phyloP scores from a whole-genome alignment of 2,797 vertebrate genomes.

The Gambelia wislizenii region DNA sequence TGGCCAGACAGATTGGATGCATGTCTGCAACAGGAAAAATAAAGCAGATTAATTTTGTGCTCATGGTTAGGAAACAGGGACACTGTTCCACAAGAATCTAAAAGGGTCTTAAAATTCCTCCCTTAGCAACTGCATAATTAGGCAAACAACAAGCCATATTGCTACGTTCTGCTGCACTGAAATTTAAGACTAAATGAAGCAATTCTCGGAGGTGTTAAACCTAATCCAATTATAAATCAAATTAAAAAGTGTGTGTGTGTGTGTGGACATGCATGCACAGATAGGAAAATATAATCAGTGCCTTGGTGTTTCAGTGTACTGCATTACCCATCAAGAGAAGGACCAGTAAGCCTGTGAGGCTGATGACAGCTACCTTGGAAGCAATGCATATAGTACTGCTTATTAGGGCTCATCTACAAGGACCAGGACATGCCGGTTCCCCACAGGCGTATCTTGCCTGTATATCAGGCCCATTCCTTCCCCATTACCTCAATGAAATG shows the following conservation, averaged over 20 bases:
- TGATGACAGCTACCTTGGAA: no score
- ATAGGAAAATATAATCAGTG: background rate
- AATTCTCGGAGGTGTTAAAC: constrained; percentile 10
- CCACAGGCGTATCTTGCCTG: no score
- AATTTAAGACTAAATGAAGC: constrained; percentile 39
- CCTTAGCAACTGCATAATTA: constrained; percentile 35
- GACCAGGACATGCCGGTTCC: no score
- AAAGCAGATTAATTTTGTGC: background rate
- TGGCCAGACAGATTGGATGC: background rate
- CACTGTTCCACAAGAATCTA: constrained; percentile 13
- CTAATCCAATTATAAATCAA: constrained; percentile 30
- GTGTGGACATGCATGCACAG: no score
- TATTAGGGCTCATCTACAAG: no score
- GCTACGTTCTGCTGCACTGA: constrained; percentile 25
- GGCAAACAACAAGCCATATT: constrained; percentile 23
- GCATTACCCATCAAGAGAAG: background rate
- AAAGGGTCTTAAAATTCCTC: constrained; percentile 32
- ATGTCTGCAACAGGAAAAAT: background rate
- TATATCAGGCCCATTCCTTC: no score
- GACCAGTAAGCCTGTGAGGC: background rate
- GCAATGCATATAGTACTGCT: background rate
- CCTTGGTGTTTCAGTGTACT: background rate
- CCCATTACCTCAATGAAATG: no score
- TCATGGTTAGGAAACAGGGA: constrained; percentile 1
- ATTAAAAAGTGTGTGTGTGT: background rate